Evolutionary conservation across 1,140 invertebrate genomes (phyloP).

Genomic region (Acromyrmex heyeri): DNA sequence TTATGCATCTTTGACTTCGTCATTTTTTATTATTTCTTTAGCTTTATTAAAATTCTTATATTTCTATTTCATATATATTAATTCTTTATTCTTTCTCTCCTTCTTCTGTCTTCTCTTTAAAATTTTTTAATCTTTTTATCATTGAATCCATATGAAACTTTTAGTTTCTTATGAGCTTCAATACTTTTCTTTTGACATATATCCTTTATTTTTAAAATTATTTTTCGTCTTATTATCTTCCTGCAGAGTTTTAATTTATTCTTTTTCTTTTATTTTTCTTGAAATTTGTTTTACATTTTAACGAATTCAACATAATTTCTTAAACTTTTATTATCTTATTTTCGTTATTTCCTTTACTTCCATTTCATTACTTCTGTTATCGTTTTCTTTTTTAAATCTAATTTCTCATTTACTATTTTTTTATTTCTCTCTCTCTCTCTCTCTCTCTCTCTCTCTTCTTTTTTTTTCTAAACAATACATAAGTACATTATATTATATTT

Average conservation of each 20-base stretch:
- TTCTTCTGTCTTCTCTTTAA: not conserved
- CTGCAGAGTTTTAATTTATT: slow-evolving; percentile 8
- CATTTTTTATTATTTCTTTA: not conserved
- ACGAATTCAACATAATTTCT: not conserved
- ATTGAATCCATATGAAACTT: not conserved
- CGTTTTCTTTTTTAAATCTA: slow-evolving; percentile 32
- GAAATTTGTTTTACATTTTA: not conserved
- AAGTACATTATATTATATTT: not conserved
- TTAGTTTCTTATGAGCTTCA: not conserved
- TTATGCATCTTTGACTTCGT: not conserved
- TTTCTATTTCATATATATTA: not conserved
- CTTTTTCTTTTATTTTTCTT: slow-evolving; percentile 47
- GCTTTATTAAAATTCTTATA: not conserved
- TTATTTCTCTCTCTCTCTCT: slow-evolving; percentile 46
- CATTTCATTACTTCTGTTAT: not conserved
- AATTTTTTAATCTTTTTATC: not conserved
- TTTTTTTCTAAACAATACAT: not conserved
- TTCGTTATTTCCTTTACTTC: slow-evolving; percentile 24
- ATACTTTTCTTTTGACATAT: slow-evolving; percentile 11
- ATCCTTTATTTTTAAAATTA: not conserved
- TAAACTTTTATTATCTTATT: slow-evolving; percentile 15
- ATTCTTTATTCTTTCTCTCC: not conserved
- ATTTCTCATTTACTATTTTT: not conserved
- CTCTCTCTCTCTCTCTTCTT: slow-evolving; percentile 42
- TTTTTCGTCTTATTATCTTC: not conserved